These are phyloP conservation scores for Coluber constrictor DNA, from an alignment of 2,797 vertebrate species.

Conservation along the genomic window DNA sequence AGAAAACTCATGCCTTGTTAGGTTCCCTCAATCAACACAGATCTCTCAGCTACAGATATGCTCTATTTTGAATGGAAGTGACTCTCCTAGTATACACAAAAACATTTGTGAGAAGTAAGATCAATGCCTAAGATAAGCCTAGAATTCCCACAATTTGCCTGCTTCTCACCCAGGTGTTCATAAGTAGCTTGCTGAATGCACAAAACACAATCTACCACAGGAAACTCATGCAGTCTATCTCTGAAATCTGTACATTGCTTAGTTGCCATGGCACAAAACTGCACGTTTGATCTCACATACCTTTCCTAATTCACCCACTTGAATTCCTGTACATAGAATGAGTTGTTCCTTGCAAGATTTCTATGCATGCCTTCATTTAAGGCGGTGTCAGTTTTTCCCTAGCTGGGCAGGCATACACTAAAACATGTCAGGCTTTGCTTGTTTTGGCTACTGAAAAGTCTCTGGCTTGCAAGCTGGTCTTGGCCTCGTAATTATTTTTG, in stretches of 20 bases:
- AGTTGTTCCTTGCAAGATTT: not conserved
- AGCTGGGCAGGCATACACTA: not conserved
- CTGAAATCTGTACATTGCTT: conserved; percentile 1
- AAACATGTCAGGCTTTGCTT: conserved; percentile 5
- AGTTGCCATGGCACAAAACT: fast-evolving
- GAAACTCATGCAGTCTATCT: not conserved
- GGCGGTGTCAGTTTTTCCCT: conserved; percentile 3
- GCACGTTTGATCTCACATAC: not conserved
- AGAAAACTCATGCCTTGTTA: not conserved
- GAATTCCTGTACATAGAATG: conserved; percentile 16
- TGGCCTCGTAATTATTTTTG: conserved; percentile 1
- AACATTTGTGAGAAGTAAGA: conserved; percentile 17
- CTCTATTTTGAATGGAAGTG: not conserved
- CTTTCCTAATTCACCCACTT: not conserved
- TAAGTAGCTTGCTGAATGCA: not conserved
- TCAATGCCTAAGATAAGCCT: not conserved
- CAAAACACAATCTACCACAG: conserved; percentile 10
- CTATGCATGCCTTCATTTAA: not conserved
- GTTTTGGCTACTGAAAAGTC: conserved; percentile 11
- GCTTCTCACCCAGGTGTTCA: conserved; percentile 12
- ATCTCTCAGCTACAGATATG: not conserved
- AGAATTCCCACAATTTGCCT: not conserved
- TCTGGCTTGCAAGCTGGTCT: conserved; percentile 6
- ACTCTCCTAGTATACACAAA: not conserved
- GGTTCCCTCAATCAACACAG: not conserved